Percentiles rank a stretch among this genome's conserved stretches.
Evolutionary conservation across 1,140 invertebrate species (phyloP).

Genomic region (Temnothorax curvispinosus): DNA sequence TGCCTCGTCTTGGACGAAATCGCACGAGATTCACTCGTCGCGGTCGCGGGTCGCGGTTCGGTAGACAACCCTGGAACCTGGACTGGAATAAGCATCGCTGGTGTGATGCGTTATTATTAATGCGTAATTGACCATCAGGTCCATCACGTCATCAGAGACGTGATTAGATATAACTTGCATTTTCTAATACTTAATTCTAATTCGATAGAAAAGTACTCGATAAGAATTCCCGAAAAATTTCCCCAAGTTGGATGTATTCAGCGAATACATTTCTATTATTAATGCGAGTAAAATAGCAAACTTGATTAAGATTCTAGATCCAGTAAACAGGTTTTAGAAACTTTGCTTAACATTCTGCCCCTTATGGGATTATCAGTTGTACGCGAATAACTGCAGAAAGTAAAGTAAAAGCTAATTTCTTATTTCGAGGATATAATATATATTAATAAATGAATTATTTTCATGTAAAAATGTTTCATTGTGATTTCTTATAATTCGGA

Average conservation of each 20-base stretch:
- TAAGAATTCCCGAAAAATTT: neutral
- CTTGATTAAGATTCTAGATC: neutral
- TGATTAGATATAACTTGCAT: neutral
- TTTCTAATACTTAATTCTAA: too few species aligned
- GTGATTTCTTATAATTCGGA: neutral
- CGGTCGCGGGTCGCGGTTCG: too few species aligned
- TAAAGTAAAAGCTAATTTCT: neutral
- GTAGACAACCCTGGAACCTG: conserved; percentile 26
- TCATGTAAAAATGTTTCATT: neutral
- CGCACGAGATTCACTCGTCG: conserved; percentile 36
- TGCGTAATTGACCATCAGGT: neutral
- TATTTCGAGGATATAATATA: neutral
- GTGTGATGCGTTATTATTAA: neutral
- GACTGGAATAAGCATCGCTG: conserved; percentile 40
- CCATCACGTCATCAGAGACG: neutral
- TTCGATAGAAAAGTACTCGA: neutral
- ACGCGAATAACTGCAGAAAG: neutral
- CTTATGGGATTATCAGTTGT: neutral
- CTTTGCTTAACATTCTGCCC: neutral
- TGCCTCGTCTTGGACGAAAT: conserved; percentile 61
- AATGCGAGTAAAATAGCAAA: neutral
- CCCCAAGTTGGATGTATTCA: neutral
- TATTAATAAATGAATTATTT: neutral
- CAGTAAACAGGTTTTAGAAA: neutral
- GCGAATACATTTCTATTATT: neutral